Percentiles rank a stretch among this genome's conserved stretches.
These are phyloP conservation scores for Porites divaricata DNA, from an alignment of 92 coral and sea anemone genomes.

Conservation along the genomic window DNA sequence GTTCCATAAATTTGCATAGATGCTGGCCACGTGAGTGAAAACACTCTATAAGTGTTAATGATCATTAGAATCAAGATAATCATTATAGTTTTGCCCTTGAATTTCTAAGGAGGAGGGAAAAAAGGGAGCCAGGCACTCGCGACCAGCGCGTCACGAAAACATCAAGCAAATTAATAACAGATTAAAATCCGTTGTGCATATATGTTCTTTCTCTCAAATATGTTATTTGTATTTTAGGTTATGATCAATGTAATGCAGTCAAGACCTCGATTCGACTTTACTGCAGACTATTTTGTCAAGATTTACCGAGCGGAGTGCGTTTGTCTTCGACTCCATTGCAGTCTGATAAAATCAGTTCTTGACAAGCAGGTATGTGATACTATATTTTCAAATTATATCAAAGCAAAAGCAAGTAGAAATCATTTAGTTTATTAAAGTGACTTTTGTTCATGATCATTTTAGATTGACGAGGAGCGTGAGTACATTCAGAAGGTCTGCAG, in stretches of 20 bases:
- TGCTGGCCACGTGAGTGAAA: too few species aligned
- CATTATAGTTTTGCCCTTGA: too few species aligned
- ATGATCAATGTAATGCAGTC: slow-evolving; percentile 80
- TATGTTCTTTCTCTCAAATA: not conserved
- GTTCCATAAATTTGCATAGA: too few species aligned
- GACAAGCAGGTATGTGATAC: slow-evolving; percentile 85
- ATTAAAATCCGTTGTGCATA: not conserved
- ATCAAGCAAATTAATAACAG: not conserved
- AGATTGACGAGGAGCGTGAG: slow-evolving; percentile 94
- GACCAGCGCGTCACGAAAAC: too few species aligned
- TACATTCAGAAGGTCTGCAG: slow-evolving; percentile 94
- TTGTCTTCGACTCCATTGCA: slow-evolving; percentile 87
- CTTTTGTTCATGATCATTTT: not conserved
- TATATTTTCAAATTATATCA: too few species aligned
- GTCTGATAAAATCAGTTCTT: slow-evolving; percentile 84
- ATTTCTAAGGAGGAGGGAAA: too few species aligned
- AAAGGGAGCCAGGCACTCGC: too few species aligned
- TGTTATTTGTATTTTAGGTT: slow-evolving; percentile 48
- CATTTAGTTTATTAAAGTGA: too few species aligned
- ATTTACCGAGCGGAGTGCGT: slow-evolving; percentile 95
- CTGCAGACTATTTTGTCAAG: slow-evolving; percentile 87
- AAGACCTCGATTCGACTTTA: slow-evolving; percentile 93
- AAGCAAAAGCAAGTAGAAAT: too few species aligned
- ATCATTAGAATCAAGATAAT: too few species aligned
- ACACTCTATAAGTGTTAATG: too few species aligned